Conservation (phyloP, 2,888 invertebrate genomes). For the Cheilosia variabilis region DNA sequence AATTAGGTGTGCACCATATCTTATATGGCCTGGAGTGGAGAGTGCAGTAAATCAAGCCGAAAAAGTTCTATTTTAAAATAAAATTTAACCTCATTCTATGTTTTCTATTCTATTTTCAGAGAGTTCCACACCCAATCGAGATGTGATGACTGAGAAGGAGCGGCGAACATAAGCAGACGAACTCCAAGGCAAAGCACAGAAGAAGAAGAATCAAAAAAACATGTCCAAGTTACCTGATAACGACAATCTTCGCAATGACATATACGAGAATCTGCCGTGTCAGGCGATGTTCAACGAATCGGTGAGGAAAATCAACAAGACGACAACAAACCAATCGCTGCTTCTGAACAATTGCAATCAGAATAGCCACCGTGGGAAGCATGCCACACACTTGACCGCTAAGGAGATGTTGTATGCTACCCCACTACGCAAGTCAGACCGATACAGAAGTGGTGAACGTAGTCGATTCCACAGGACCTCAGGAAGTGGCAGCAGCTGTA, state of each 20-base stretch:
- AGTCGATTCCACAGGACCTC: conserved; percentile 78
- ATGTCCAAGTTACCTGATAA: conserved; percentile 84
- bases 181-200: conserved; percentile 1
- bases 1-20: conserved; percentile 36
- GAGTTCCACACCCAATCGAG: conserved; percentile 28
- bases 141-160: conserved; percentile 49
- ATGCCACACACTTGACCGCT: conserved; percentile 75
- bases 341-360: conserved; percentile 80
- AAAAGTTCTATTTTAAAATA: conserved; percentile 34
- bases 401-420: conserved; percentile 84
- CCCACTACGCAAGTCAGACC: conserved; percentile 83
- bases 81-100: conserved; percentile 47
- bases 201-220: conserved; percentile 23
- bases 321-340: conserved; percentile 77
- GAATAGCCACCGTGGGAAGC: conserved; percentile 78
- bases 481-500: conserved; percentile 69
- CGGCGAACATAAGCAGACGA: conserved; percentile 27
- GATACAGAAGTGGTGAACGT: conserved; percentile 82
- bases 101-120: conserved; percentile 60
- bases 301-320: conserved; percentile 83
- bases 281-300: conserved; percentile 84
- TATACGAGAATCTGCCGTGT: conserved; percentile 83
- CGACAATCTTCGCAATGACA: conserved; percentile 83
- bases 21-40: not conserved
- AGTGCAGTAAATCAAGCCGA: conserved; percentile 27